Conservation (phyloP, 2,888 invertebrate genomes). For the Mamestra brassicae region DNA sequence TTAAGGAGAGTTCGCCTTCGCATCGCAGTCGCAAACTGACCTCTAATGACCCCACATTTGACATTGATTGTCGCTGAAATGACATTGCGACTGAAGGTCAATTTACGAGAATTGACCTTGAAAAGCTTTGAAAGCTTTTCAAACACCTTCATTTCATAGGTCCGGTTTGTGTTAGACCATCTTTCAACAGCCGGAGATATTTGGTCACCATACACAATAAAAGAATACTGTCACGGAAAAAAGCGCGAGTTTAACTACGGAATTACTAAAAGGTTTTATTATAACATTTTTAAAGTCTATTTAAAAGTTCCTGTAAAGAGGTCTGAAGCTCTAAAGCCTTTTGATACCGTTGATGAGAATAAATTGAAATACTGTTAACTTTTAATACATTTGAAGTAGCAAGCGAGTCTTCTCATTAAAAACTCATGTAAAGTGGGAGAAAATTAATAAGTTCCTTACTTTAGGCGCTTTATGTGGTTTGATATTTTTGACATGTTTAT, state of each 20-base stretch:
- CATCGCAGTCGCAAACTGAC: too few relatives aligned
- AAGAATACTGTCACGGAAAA: too few relatives aligned
- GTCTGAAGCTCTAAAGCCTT: slow-evolving; percentile 12
- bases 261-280: background rate
- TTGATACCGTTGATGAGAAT: slow-evolving; percentile 31
- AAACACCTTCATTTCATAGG: too few relatives aligned
- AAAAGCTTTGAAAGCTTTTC: too few relatives aligned
- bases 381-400: slow-evolving; percentile 49
- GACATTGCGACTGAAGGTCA: too few relatives aligned
- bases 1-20: too few relatives aligned
- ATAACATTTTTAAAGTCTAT: background rate
- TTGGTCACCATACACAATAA: background rate
- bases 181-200: background rate
- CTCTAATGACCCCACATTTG: too few relatives aligned
- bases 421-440: slow-evolving; percentile 36
- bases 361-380: slow-evolving; percentile 49
- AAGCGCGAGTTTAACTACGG: too few relatives aligned
- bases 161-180: background rate
- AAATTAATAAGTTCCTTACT: slow-evolving; percentile 36
- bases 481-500: slow-evolving; percentile 2
- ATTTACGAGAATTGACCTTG: too few relatives aligned
- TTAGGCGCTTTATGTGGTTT: slow-evolving; percentile 10
- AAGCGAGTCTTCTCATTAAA: slow-evolving; percentile 43
- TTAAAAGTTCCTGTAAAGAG: background rate
- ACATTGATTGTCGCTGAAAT: too few relatives aligned